phyloP scores from a whole-genome alignment of 2,888 invertebrate genomes.

The Aphidoletes aphidimyza region DNA sequence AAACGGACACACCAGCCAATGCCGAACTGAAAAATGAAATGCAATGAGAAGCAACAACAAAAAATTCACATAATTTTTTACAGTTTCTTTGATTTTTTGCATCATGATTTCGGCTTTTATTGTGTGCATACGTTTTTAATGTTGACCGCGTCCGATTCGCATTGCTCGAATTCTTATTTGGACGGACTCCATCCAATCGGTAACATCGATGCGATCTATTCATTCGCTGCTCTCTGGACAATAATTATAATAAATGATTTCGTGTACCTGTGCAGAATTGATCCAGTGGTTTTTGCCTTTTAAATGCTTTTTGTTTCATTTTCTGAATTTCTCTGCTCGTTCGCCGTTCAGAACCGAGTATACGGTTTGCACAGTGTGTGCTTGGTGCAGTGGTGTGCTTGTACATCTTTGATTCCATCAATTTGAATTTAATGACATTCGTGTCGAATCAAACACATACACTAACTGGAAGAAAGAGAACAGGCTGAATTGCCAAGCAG shows the following conservation, averaged over 20 bases:
- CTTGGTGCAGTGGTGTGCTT: no score
- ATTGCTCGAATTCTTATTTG: constrained; percentile 28
- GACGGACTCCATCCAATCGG: neutral
- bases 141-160: constrained; percentile 26
- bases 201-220: neutral
- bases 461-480: constrained; percentile 23
- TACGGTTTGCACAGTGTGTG: no score
- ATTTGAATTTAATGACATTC: constrained; percentile 54
- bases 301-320: constrained; percentile 17
- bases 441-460: constrained; percentile 48
- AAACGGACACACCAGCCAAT: no score
- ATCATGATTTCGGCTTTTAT: constrained; percentile 42
- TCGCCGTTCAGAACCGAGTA: neutral
- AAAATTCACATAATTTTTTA: constrained; percentile 33
- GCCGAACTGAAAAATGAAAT: constrained; percentile 28
- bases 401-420: constrained; percentile 43
- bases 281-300: constrained; percentile 4
- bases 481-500: neutral
- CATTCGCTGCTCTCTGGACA: neutral
- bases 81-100: constrained; percentile 44
- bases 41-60: constrained; percentile 22
- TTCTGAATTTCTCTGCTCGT: neutral
- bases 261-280: neutral
- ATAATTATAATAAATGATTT: constrained; percentile 39
- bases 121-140: constrained; percentile 22